These are phyloP conservation scores for Agelaius tricolor DNA, from an alignment of 2,113 vertebrate genomes.

Conservation along the genomic window DNA sequence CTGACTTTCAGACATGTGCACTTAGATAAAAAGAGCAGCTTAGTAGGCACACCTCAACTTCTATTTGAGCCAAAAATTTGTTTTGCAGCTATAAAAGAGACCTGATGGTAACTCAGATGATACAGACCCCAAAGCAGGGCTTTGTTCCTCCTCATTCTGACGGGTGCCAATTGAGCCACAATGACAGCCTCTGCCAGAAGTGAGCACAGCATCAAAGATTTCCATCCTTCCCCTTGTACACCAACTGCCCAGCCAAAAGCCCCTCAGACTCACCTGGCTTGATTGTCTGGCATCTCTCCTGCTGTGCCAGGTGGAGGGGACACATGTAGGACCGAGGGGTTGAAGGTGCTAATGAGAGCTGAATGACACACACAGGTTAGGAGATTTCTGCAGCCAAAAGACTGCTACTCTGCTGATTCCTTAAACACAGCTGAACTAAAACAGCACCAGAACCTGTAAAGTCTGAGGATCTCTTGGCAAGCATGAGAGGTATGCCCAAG, in stretches of 20 bases:
- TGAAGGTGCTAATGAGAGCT: conserved; percentile 70
- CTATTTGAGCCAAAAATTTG: not conserved
- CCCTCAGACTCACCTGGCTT: conserved; percentile 50
- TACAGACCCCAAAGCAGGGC: not conserved
- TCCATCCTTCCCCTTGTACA: not conserved
- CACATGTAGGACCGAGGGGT: conserved; percentile 35
- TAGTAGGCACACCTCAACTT: not conserved
- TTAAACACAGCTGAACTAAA: not conserved
- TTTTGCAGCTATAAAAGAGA: not conserved
- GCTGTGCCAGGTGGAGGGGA: not conserved
- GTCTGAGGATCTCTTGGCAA: not conserved
- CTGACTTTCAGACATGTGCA: not conserved
- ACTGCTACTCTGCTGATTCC: not conserved
- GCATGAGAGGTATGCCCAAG: rapidly evolving
- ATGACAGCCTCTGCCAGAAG: not conserved
- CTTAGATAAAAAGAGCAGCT: not conserved
- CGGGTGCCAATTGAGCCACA: not conserved
- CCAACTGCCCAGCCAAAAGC: not conserved
- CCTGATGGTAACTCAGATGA: not conserved
- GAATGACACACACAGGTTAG: conserved; percentile 30
- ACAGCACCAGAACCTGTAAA: not conserved
- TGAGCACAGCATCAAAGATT: not conserved
- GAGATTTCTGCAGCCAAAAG: not conserved
- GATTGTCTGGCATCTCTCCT: rapidly evolving
- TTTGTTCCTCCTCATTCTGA: not conserved